Percentiles rank a stretch among this genome's conserved stretches.
Evolutionary conservation across 2,113 vertebrate genomes (phyloP).

Genomic region (Scytalopus superciliaris): DNA sequence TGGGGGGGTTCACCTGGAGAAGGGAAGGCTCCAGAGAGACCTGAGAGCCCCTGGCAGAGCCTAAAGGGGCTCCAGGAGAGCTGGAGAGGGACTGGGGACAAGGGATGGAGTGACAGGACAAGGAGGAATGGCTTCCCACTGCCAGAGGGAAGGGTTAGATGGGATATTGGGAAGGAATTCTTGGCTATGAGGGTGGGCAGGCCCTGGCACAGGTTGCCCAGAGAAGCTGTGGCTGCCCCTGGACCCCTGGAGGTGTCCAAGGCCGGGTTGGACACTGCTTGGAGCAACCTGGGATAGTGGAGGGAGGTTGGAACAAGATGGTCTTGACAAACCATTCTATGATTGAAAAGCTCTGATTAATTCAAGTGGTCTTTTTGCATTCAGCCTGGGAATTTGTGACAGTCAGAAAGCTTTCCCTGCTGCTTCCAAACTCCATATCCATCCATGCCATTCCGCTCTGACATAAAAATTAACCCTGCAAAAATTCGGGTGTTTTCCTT

Average conservation of each 20-base stretch:
- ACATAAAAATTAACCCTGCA: background rate
- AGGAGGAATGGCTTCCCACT: background rate
- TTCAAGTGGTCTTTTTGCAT: background rate
- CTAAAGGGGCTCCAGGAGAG: background rate
- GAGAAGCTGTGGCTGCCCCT: background rate
- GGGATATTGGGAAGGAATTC: background rate
- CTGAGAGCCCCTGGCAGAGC: background rate
- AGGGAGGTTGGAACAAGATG: fast-evolving
- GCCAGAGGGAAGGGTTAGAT: background rate
- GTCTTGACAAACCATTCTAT: background rate
- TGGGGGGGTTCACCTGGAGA: background rate
- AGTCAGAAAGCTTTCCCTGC: background rate
- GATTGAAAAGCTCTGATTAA: background rate
- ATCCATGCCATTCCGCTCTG: background rate
- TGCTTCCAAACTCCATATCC: background rate
- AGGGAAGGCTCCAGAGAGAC: background rate
- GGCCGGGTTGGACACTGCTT: fast-evolving
- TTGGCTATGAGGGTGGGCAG: fast-evolving
- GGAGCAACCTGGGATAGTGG: fast-evolving
- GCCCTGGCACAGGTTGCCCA: background rate
- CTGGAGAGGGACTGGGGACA: background rate
- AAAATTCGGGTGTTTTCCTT: background rate
- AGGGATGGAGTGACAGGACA: background rate
- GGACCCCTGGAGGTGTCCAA: background rate
- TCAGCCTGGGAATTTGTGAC: background rate